These are phyloP conservation scores for Tinea pellionella DNA, from an alignment of 2,888 invertebrate species.

Conservation along the genomic window DNA sequence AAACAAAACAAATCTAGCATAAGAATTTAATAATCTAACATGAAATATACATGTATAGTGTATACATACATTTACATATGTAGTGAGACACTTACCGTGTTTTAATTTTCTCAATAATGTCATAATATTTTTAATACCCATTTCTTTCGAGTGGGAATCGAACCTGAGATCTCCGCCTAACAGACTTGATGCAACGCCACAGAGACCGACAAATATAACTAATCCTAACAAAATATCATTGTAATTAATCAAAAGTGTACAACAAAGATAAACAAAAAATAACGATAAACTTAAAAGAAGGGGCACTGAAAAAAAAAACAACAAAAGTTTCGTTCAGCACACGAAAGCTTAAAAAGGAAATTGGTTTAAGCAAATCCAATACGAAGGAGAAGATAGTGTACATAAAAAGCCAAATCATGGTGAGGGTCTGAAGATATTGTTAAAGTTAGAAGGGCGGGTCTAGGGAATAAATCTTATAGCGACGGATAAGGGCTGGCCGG, in stretches of 20 bases:
- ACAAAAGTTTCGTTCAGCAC: background rate
- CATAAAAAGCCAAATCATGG: conserved; percentile 9
- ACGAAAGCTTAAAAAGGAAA: conserved; percentile 1
- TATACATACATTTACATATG: too few species aligned
- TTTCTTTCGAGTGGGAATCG: too few species aligned
- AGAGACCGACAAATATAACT: too few species aligned
- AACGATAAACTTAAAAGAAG: background rate
- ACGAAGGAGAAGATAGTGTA: conserved; percentile 12
- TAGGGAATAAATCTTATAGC: conserved; percentile 35
- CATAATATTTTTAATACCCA: too few species aligned
- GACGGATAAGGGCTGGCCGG: conserved; percentile 36
- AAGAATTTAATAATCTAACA: too few species aligned
- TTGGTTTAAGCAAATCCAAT: conserved; percentile 14
- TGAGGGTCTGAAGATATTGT: conserved; percentile 17
- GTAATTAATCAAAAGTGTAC: background rate
- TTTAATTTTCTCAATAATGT: too few species aligned
- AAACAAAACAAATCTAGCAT: too few species aligned
- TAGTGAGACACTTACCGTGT: too few species aligned
- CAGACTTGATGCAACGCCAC: too few species aligned
- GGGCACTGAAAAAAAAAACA: background rate
- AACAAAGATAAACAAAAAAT: background rate
- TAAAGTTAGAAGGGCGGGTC: conserved; percentile 22
- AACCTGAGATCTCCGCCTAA: too few species aligned
- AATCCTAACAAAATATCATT: background rate
- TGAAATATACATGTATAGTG: too few species aligned